These are phyloP conservation scores for Encarsia formosa DNA, from an alignment of 2,888 invertebrate species.

Conservation along the genomic window DNA sequence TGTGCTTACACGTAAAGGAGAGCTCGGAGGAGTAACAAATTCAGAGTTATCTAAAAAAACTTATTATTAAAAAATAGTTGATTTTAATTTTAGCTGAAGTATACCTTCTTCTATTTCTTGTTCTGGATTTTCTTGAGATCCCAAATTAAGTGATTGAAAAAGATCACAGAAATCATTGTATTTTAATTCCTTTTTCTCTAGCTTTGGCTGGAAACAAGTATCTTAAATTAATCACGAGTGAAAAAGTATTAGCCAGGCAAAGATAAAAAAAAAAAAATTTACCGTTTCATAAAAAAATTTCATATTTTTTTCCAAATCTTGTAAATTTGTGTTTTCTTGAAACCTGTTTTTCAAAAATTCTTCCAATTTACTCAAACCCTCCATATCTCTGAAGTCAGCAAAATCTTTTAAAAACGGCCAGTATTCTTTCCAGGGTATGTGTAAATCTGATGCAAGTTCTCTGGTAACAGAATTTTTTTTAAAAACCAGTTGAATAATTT, in stretches of 20 bases:
- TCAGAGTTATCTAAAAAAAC: conserved; percentile 46
- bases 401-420: conserved; percentile 87
- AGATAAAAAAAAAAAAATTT: conserved; percentile 3
- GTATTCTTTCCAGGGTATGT: conserved; percentile 83
- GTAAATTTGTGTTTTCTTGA: conserved; percentile 18
- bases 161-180: conserved; percentile 14
- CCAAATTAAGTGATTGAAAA: conserved; percentile 12
- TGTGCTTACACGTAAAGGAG: conserved; percentile 43
- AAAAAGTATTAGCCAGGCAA: not conserved
- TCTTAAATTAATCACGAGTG: not conserved
- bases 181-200: conserved; percentile 9
- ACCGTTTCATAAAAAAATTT: conserved; percentile 13
- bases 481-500: not conserved
- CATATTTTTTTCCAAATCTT: conserved; percentile 9
- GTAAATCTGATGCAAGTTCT: conserved; percentile 66
- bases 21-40: conserved; percentile 63
- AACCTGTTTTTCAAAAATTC: conserved; percentile 63
- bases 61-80: conserved; percentile 6
- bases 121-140: conserved; percentile 10
- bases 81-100: conserved; percentile 2
- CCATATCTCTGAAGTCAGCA: conserved; percentile 68
- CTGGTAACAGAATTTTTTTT: conserved; percentile 45
- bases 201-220: conserved; percentile 4
- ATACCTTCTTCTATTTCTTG: conserved; percentile 29
- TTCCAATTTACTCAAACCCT: conserved; percentile 74